Percentiles rank a stretch among this genome's conserved stretches.
Conservation (phyloP, 2,113 vertebrate genomes). For the Phylloscopus trochiloides region DNA sequence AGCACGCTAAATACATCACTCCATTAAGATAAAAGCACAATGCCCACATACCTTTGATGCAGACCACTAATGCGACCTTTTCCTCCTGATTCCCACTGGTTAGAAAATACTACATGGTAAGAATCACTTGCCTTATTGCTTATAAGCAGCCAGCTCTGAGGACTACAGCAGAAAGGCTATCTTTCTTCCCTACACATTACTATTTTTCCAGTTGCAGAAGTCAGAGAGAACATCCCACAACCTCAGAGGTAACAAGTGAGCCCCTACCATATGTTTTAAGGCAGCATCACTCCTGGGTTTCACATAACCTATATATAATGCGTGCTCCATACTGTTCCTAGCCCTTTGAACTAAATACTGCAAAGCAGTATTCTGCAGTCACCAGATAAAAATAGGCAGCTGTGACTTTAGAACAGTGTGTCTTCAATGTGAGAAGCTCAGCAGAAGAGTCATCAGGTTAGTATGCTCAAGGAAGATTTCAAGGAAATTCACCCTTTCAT, state of each 20-base stretch:
- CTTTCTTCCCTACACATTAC: not conserved
- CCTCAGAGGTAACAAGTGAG: not conserved
- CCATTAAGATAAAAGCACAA: not conserved
- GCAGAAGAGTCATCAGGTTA: not conserved
- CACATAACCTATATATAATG: not conserved
- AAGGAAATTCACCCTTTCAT: not conserved
- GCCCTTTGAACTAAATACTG: not conserved
- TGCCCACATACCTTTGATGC: not conserved
- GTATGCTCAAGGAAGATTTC: not conserved
- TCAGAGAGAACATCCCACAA: not conserved
- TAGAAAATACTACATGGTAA: not conserved
- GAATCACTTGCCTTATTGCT: not conserved
- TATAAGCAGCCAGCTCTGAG: not conserved
- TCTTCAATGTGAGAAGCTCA: not conserved
- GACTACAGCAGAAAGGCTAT: not conserved
- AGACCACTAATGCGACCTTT: not conserved
- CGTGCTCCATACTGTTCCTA: not conserved
- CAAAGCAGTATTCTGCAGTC: not conserved
- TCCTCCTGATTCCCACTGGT: not conserved
- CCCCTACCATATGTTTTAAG: not conserved
- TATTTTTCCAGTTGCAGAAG: not conserved
- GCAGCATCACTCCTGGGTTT: not conserved
- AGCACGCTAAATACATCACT: not conserved
- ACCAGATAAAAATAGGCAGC: not conserved
- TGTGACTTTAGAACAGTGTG: not conserved